phyloP scores from a whole-genome alignment of 2,797 vertebrate species.

The Myiotriccus ornatus region DNA sequence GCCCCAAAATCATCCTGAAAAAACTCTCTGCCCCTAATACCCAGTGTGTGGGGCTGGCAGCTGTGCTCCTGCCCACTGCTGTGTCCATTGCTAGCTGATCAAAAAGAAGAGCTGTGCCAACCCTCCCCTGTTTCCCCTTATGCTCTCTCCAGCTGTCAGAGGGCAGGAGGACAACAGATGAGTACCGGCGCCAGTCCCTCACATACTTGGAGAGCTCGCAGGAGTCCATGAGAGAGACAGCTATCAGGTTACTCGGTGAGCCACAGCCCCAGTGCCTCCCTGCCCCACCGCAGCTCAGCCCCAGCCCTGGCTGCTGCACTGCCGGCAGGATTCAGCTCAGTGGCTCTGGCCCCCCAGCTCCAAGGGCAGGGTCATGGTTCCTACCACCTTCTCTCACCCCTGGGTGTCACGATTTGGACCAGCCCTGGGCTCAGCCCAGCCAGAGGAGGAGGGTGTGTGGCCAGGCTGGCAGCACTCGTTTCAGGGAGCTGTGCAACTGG shows the following conservation, averaged over 20 bases:
- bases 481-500: neutral
- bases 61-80: neutral
- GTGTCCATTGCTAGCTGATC: neutral
- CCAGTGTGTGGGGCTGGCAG: neutral
- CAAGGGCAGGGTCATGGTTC: too few species aligned
- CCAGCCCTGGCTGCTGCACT: neutral
- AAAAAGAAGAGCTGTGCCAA: neutral
- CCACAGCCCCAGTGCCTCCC: too few species aligned
- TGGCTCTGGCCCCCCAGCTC: neutral
- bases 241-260: neutral
- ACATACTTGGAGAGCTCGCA: neutral
- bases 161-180: neutral
- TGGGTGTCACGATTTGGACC: too few species aligned
- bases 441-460: neutral
- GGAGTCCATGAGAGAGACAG: neutral
- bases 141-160: neutral
- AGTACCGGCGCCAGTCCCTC: neutral
- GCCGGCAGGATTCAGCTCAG: neutral
- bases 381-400: neutral
- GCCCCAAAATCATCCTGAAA: neutral
- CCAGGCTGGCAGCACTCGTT: neutral
- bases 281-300: neutral
- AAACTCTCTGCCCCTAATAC: neutral
- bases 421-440: neutral
- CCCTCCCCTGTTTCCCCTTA: neutral